Conservation (phyloP, 2,113 vertebrate genomes). For the Setophaga coronata region DNA sequence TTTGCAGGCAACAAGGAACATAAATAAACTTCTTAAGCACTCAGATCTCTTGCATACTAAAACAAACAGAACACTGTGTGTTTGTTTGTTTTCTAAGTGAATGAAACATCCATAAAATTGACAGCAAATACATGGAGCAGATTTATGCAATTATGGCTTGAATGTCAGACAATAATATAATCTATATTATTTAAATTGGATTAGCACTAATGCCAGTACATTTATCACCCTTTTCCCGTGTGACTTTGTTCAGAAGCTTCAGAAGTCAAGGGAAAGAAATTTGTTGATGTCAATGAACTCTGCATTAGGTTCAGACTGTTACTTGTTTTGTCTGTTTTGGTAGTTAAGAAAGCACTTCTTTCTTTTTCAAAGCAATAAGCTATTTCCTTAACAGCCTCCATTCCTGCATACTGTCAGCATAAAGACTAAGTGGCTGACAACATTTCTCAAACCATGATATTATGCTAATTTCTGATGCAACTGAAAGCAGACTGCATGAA, state of each 20-base stretch:
- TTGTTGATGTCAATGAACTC: not conserved
- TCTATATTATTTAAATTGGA: not conserved
- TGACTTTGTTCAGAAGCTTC: not conserved
- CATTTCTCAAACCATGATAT: not conserved
- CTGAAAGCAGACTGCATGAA: not conserved
- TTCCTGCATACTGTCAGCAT: not conserved
- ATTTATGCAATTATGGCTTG: conserved; percentile 26
- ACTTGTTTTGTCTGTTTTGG: not conserved
- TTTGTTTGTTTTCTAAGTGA: conserved; percentile 9
- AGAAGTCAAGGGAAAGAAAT: conserved; percentile 3
- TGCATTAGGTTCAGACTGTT: not conserved
- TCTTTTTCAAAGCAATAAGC: not conserved
- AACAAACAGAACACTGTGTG: not conserved
- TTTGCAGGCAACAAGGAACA: not conserved
- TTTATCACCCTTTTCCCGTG: not conserved
- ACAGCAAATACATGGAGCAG: not conserved
- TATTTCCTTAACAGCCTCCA: not conserved
- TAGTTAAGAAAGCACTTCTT: not conserved
- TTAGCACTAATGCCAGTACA: not conserved
- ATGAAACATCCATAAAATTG: not conserved
- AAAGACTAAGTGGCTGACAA: not conserved
- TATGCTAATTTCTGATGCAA: not conserved
- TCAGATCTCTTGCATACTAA: not conserved
- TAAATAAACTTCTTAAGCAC: conserved; percentile 40
- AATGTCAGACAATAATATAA: not conserved